Evolutionary conservation across 2,888 invertebrate species (phyloP).

Genomic region (Coleophora deauratella): DNA sequence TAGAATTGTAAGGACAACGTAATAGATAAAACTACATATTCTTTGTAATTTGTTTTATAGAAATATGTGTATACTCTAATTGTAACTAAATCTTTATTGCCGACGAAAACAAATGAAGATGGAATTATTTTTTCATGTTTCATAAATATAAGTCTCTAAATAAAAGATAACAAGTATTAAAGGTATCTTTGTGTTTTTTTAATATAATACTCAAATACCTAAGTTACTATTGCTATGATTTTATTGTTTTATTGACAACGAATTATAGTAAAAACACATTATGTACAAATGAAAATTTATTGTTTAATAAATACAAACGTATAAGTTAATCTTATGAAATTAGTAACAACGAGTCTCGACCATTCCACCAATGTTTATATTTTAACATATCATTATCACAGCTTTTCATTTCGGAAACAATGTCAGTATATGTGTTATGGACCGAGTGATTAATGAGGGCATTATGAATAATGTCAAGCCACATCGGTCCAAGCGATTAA

Average conservation of each 20-base stretch:
- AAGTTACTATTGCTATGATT: too few species aligned
- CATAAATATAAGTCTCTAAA: constrained; percentile 34
- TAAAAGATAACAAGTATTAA: constrained; percentile 27
- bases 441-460: too few species aligned
- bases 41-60: too few species aligned
- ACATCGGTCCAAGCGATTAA: too few species aligned
- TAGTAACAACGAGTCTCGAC: constrained; percentile 14
- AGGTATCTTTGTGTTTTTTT: constrained; percentile 17
- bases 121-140: constrained; percentile 35
- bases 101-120: constrained; percentile 11
- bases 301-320: constrained; percentile 25
- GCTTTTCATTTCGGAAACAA: constrained; percentile 1
- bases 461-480: too few species aligned
- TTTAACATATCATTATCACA: constrained; percentile 9
- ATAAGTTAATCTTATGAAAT: constrained; percentile 16
- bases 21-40: too few species aligned
- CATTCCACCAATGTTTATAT: constrained; percentile 1
- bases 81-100: not conserved
- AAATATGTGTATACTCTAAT: too few species aligned
- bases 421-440: not conserved
- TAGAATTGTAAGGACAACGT: too few species aligned
- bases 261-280: constrained; percentile 20
- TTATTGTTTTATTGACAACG: too few species aligned
- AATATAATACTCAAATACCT: too few species aligned
- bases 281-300: constrained; percentile 24